phyloP scores from a whole-genome alignment of 1,140 invertebrate genomes.

The Drosophila navojoa region DNA sequence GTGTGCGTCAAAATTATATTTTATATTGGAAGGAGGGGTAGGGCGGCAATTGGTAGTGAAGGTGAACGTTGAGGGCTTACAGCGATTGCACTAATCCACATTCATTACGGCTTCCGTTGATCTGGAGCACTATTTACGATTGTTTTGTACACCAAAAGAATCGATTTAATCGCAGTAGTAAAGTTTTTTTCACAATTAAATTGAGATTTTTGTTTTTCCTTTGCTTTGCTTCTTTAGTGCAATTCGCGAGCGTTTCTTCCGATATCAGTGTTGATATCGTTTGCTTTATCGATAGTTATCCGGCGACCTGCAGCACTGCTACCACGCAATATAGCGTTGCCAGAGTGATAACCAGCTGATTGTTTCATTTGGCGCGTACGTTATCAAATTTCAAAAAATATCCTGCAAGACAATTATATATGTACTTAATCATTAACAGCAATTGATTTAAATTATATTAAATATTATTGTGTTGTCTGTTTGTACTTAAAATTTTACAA shows the following conservation, averaged over 20 bases:
- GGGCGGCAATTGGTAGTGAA: slow-evolving; percentile 36
- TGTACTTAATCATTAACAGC: neutral
- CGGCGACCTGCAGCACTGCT: slow-evolving; percentile 13
- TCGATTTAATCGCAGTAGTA: slow-evolving; percentile 54
- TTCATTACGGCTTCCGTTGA: slow-evolving; percentile 12
- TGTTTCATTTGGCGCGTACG: slow-evolving; percentile 28
- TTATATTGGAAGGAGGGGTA: slow-evolving; percentile 33
- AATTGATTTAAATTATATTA: neutral
- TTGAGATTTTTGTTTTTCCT: slow-evolving; percentile 60
- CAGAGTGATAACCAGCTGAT: slow-evolving; percentile 20
- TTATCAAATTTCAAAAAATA: slow-evolving; percentile 10
- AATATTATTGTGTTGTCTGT: neutral
- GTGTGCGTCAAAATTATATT: slow-evolving; percentile 46
- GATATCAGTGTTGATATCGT: slow-evolving; percentile 11
- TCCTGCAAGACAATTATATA: neutral
- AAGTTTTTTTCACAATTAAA: slow-evolving; percentile 69
- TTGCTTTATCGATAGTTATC: slow-evolving; percentile 11
- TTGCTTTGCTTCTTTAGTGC: slow-evolving; percentile 52
- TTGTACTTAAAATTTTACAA: slow-evolving; percentile 37
- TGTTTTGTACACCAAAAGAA: slow-evolving; percentile 11
- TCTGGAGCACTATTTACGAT: slow-evolving; percentile 17
- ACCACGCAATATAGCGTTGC: slow-evolving; percentile 5
- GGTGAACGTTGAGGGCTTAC: slow-evolving; percentile 30
- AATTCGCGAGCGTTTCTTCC: slow-evolving; percentile 18
- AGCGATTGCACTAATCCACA: slow-evolving; percentile 23